Evolutionary conservation across 30 jellyfish, hydroid and myxozoan genomes (phyloP).

Genomic region (Morbakka virulenta): DNA sequence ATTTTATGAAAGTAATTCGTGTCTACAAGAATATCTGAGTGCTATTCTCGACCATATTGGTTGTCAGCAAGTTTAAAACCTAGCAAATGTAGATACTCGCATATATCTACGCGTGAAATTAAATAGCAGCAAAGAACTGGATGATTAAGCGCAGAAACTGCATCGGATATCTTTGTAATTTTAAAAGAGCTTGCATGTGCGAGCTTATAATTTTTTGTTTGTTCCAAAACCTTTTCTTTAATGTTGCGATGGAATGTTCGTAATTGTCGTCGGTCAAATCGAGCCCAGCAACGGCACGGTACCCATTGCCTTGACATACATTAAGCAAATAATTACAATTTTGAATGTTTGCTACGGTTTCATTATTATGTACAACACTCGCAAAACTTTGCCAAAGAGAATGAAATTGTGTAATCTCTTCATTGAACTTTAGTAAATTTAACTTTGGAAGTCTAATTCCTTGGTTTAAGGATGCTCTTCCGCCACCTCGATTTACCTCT

Average conservation of each 20-base stretch:
- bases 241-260: slow-evolving; percentile 1
- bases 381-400: slow-evolving; percentile 57
- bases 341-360: slow-evolving; percentile 22
- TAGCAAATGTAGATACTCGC: slow-evolving; percentile 1
- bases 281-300: slow-evolving; percentile 25
- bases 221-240: slow-evolving; percentile 29
- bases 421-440: slow-evolving; percentile 18
- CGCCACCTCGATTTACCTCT: too few relatives aligned
- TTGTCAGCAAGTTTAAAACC: slow-evolving; percentile 3
- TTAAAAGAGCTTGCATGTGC: slow-evolving; percentile 45
- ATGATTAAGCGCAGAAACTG: slow-evolving; percentile 9
- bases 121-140: slow-evolving; percentile 7
- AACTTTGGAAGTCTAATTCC: slow-evolving; percentile 43
- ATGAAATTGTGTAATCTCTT: slow-evolving; percentile 42
- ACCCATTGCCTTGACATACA: slow-evolving; percentile 45
- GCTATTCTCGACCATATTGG: too few relatives aligned
- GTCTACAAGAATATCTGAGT: too few relatives aligned
- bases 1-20: background rate
- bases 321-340: slow-evolving; percentile 42
- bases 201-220: slow-evolving; percentile 32
- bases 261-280: slow-evolving; percentile 36
- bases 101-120: slow-evolving; percentile 2
- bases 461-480: too few relatives aligned
- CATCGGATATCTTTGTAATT: background rate
- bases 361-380: slow-evolving; percentile 48